Evolutionary conservation across 1,140 invertebrate genomes (phyloP).

Genomic region (Halesus radiatus): DNA sequence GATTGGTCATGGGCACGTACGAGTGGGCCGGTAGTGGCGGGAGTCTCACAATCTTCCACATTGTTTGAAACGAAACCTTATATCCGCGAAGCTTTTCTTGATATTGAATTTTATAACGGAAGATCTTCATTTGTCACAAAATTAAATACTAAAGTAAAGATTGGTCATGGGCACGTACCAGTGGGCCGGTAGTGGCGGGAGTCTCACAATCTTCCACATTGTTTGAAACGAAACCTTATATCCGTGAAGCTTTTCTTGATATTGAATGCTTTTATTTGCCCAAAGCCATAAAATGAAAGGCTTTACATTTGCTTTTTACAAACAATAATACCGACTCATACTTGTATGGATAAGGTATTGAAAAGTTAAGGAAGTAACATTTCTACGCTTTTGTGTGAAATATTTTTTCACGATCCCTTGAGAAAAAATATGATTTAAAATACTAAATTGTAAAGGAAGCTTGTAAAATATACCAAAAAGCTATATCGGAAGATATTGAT

Average conservation of each 20-base stretch:
- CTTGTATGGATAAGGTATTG: too few species aligned
- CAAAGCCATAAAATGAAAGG: slow-evolving; percentile 9
- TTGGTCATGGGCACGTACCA: too few species aligned
- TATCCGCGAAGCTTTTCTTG: slow-evolving; percentile 25
- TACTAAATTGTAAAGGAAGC: too few species aligned
- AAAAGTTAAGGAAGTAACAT: too few species aligned
- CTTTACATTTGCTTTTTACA: neutral
- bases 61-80: slow-evolving; percentile 17
- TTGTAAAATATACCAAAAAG: too few species aligned
- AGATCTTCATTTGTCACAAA: too few species aligned
- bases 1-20: too few species aligned
- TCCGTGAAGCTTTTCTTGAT: slow-evolving; percentile 14
- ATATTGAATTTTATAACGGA: neutral
- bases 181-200: neutral
- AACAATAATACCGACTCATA: neutral
- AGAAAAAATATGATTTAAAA: too few species aligned
- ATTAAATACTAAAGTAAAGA: too few species aligned
- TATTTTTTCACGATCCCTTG: too few species aligned
- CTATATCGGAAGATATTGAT: too few species aligned
- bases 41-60: neutral
- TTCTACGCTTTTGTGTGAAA: too few species aligned
- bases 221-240: slow-evolving; percentile 20
- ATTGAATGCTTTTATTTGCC: slow-evolving; percentile 14
- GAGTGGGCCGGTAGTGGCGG: neutral
- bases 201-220: neutral